Conservation (phyloP, 2,113 vertebrate genomes). For the Aegypius monachus region DNA sequence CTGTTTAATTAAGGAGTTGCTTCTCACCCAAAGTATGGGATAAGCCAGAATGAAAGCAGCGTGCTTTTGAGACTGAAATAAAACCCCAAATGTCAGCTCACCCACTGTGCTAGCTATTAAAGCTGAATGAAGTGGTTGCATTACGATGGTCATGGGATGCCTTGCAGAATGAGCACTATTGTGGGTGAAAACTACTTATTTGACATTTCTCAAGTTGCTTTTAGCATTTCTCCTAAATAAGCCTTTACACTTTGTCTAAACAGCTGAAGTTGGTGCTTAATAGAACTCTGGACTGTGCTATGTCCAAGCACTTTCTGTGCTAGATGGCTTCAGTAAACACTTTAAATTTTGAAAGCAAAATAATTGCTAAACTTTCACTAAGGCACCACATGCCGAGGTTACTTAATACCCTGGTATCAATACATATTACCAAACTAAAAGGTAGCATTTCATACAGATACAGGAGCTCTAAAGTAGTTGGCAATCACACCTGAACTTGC, state of each 20-base stretch:
- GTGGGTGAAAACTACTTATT: conserved; percentile 40
- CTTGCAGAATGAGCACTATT: neutral
- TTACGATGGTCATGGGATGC: conserved; percentile 1
- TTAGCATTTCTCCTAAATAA: conserved; percentile 29
- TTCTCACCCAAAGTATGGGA: conserved; percentile 27
- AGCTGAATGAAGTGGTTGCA: conserved; percentile 37
- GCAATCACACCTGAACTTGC: conserved; percentile 20
- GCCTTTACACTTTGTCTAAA: conserved; percentile 19
- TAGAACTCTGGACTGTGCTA: neutral
- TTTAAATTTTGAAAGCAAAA: neutral
- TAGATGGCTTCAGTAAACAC: conserved; percentile 5
- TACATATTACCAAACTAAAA: neutral
- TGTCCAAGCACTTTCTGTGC: neutral
- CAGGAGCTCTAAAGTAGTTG: neutral
- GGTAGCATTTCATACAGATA: neutral
- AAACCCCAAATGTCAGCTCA: conserved; percentile 30
- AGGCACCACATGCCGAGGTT: neutral
- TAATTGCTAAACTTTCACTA: conserved; percentile 20
- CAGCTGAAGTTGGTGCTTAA: neutral
- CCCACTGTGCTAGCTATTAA: neutral
- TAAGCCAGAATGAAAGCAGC: conserved; percentile 10
- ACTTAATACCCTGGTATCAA: neutral
- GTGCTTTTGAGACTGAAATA: conserved; percentile 1
- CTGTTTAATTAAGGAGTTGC: conserved; percentile 26
- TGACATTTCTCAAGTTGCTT: conserved; percentile 10